Evolutionary conservation across 1,140 invertebrate species (phyloP).

Genomic region (Stratiolaelaps scimitus): DNA sequence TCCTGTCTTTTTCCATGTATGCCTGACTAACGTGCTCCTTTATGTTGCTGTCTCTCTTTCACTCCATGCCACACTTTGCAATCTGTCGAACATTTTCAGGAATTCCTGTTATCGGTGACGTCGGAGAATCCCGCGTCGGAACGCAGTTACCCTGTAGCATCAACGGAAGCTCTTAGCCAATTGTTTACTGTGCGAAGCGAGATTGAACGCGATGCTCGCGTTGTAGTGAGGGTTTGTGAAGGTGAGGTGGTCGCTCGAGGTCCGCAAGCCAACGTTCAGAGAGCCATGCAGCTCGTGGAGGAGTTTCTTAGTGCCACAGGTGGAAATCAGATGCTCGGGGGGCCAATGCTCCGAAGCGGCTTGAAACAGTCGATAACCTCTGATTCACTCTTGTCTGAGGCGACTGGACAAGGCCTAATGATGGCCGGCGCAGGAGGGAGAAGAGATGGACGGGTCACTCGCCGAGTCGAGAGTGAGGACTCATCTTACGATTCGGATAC

Average conservation of each 20-base stretch:
- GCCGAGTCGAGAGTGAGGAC: constrained; percentile 51
- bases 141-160: constrained; percentile 31
- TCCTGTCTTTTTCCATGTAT: too few species aligned
- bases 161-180: constrained; percentile 31
- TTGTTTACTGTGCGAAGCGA: constrained; percentile 32
- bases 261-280: constrained; percentile 31
- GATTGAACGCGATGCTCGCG: constrained; percentile 32
- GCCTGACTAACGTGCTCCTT: not conserved
- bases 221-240: constrained; percentile 30
- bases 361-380: not conserved
- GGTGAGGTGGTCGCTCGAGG: constrained; percentile 30
- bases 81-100: constrained; percentile 27
- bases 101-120: constrained; percentile 33
- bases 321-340: not conserved
- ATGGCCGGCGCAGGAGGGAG: constrained; percentile 7
- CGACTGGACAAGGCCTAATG: not conserved
- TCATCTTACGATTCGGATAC: constrained; percentile 75
- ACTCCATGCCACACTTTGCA: too few species aligned
- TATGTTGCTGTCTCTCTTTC: too few species aligned
- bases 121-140: constrained; percentile 27
- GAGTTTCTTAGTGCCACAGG: constrained; percentile 26
- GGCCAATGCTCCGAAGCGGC: not conserved
- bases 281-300: constrained; percentile 32
- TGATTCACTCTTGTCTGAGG: constrained; percentile 12
- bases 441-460: constrained; percentile 30